These are phyloP conservation scores for Spinus pinus DNA, from an alignment of 2,797 vertebrate species.

Conservation along the genomic window DNA sequence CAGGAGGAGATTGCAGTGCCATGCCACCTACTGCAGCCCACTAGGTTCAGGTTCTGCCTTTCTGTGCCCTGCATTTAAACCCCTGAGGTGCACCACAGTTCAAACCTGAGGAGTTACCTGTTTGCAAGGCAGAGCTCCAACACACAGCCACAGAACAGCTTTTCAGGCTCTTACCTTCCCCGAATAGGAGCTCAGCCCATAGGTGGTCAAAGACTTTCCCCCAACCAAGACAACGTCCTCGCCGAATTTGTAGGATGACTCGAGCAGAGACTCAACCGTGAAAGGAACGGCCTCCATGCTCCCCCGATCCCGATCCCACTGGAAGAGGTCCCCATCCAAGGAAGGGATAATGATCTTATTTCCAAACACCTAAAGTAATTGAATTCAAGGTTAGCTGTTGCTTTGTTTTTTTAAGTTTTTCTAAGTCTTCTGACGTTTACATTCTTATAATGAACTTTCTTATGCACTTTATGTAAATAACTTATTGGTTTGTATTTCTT, in stretches of 20 bases:
- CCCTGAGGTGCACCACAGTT: neutral
- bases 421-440: neutral
- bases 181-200: conserved; percentile 90
- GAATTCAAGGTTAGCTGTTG: neutral
- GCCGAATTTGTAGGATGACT: conserved; percentile 93
- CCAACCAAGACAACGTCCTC: conserved; percentile 96
- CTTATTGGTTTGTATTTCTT: neutral
- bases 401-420: neutral
- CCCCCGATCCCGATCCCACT: conserved; percentile 96
- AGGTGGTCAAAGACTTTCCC: conserved; percentile 93
- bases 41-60: neutral
- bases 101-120: neutral
- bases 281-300: conserved; percentile 98
- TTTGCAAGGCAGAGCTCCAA: neutral
- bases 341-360: conserved; percentile 98
- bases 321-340: conserved; percentile 95
- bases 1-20: accelerated
- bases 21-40: neutral
- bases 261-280: conserved; percentile 95
- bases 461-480: neutral
- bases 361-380: conserved; percentile 86
- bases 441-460: neutral
- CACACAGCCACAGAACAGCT: neutral
- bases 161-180: conserved; percentile 84
- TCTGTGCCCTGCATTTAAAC: accelerated